These are phyloP conservation scores for Peromyscus leucopus DNA, from an alignment of 2,113 vertebrate genomes.

Conservation along the genomic window DNA sequence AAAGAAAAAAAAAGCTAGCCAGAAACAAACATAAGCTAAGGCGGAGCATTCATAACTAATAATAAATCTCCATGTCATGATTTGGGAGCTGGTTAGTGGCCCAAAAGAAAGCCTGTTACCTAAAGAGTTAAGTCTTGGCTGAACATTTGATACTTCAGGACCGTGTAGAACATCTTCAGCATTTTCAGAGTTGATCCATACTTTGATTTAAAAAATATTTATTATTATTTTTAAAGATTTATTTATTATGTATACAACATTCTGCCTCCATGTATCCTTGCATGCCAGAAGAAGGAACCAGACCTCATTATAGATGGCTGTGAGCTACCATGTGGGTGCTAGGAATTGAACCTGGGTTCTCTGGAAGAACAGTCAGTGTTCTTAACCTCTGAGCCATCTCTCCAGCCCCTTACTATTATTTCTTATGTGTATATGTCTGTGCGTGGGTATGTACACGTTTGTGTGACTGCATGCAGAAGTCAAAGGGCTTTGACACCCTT, in stretches of 20 bases:
- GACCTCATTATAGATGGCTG: no score
- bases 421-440: no score
- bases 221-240: neutral
- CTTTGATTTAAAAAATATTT: neutral
- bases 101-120: neutral
- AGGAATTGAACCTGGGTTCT: no score
- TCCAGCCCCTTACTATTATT: neutral
- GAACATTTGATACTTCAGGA: neutral
- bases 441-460: neutral
- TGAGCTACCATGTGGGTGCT: no score
- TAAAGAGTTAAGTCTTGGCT: neutral
- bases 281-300: no score
- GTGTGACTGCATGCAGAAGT: no score
- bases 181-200: neutral
- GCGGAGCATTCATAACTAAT: neutral
- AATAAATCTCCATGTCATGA: neutral
- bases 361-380: no score
- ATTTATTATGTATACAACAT: no score
- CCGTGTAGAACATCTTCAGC: neutral
- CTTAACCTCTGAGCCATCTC: no score
- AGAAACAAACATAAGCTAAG: neutral
- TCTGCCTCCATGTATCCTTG: no score
- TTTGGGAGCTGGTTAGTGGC: neutral
- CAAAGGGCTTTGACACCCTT: neutral
- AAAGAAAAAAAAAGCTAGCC: neutral